phyloP scores from a whole-genome alignment of 2,797 vertebrate genomes.

The Acanthopagrus latus region DNA sequence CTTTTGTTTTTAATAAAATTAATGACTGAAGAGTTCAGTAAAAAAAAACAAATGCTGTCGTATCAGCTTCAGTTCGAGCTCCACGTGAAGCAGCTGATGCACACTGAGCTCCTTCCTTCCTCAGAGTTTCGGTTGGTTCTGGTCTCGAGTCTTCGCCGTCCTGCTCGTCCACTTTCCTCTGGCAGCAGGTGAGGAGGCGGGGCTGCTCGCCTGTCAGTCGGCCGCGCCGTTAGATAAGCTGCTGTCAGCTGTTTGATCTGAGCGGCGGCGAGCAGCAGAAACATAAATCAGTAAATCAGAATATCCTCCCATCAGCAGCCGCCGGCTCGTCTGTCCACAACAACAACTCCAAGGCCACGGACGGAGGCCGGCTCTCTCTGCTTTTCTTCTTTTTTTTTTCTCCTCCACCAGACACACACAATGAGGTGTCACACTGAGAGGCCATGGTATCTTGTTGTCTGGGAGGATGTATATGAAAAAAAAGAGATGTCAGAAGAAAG shows the following conservation, averaged over 20 bases:
- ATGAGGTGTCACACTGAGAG: conserved; percentile 41
- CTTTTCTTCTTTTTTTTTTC: background rate
- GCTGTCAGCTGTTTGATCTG: conserved; percentile 34
- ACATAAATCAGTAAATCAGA: conserved; percentile 38
- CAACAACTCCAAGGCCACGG: conserved; percentile 38
- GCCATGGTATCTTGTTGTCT: conserved; percentile 30
- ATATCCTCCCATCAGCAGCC: conserved; percentile 20
- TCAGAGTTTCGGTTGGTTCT: background rate
- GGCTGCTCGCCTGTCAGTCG: conserved; percentile 31
- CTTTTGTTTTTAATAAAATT: too few relatives aligned
- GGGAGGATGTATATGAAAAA: conserved; percentile 23
- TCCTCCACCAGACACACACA: conserved; percentile 28
- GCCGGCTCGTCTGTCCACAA: conserved; percentile 16
- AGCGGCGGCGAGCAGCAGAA: conserved; percentile 3
- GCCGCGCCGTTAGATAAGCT: conserved; percentile 2
- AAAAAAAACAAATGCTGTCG: too few relatives aligned
- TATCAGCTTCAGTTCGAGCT: too few relatives aligned
- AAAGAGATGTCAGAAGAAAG: conserved; percentile 3
- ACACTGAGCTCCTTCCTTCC: too few relatives aligned
- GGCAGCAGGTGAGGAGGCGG: background rate
- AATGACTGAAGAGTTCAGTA: too few relatives aligned
- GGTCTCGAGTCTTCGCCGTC: too few relatives aligned
- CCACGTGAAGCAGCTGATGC: too few relatives aligned
- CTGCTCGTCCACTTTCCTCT: background rate
- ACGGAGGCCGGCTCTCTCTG: conserved; percentile 10